phyloP scores from a whole-genome alignment of 2,888 invertebrate species.

The Caenorhabditis sinica region DNA sequence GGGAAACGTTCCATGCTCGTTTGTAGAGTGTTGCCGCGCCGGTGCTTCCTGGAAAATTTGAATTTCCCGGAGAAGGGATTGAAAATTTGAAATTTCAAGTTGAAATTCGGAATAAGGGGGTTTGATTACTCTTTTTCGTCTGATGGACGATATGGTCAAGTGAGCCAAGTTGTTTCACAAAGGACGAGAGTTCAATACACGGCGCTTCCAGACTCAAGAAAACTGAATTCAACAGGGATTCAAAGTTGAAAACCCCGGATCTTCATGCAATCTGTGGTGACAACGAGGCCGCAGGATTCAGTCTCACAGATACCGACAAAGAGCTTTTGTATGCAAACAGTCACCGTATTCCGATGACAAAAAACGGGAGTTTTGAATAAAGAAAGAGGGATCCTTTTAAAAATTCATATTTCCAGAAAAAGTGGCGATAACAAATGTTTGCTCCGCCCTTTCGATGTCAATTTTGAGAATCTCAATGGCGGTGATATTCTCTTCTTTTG shows the following conservation, averaged over 20 bases:
- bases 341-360: constrained; percentile 15
- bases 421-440: constrained; percentile 1
- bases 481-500: constrained; percentile 1
- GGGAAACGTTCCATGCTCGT: constrained; percentile 94
- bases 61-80: too few relatives aligned
- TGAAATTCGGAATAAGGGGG: too few relatives aligned
- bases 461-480: constrained; percentile 60
- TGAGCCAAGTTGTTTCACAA: too few relatives aligned
- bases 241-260: background rate
- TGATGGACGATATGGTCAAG: constrained; percentile 51
- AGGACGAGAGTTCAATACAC: background rate
- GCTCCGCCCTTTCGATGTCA: constrained; percentile 61
- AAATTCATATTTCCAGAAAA: background rate
- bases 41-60: constrained; percentile 95
- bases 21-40: constrained; percentile 98
- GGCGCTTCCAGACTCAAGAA: too few relatives aligned
- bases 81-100: too few relatives aligned
- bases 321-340: constrained; percentile 38
- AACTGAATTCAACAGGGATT: too few relatives aligned
- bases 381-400: too few relatives aligned
- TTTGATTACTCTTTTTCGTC: too few relatives aligned
- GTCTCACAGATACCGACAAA: background rate
- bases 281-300: background rate
- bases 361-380: constrained; percentile 14
- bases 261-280: background rate